Evolutionary conservation across 2,888 invertebrate species (phyloP).

Genomic region (Protula sp.): DNA sequence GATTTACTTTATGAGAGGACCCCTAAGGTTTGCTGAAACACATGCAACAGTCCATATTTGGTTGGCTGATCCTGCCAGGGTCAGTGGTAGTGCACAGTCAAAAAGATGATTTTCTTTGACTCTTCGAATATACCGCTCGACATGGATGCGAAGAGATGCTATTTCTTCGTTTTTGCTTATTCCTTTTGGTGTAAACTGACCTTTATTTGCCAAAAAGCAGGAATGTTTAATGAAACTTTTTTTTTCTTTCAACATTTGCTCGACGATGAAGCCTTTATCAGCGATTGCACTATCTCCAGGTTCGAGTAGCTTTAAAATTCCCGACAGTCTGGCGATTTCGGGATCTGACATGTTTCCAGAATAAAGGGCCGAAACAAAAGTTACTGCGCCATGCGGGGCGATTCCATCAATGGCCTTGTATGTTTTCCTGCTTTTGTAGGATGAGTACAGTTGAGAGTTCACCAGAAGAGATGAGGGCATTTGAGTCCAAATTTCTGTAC

Average conservation of each 20-base stretch:
- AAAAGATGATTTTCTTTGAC: slow-evolving; percentile 16
- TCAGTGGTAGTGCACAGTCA: slow-evolving; percentile 4
- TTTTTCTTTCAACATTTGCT: slow-evolving; percentile 13
- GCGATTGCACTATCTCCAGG: slow-evolving; percentile 23
- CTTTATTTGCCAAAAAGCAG: slow-evolving; percentile 10
- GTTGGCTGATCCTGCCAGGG: slow-evolving; percentile 6
- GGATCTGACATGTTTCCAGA: slow-evolving; percentile 21
- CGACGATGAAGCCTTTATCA: slow-evolving; percentile 23
- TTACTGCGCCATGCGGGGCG: slow-evolving; percentile 16
- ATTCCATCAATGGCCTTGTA: slow-evolving; percentile 19
- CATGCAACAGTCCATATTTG: slow-evolving; percentile 9
- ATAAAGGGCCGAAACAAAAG: slow-evolving; percentile 22
- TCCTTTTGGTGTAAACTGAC: slow-evolving; percentile 6
- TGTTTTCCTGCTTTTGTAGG: slow-evolving; percentile 20
- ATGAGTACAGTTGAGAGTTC: slow-evolving; percentile 14
- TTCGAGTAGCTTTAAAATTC: slow-evolving; percentile 19
- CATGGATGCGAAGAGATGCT: slow-evolving; percentile 14
- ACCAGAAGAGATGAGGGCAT: slow-evolving; percentile 11
- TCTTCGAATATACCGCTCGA: slow-evolving; percentile 9
- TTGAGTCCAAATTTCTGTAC: slow-evolving; percentile 24
- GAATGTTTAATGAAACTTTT: slow-evolving; percentile 14
- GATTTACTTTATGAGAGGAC: neutral
- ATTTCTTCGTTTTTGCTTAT: slow-evolving; percentile 12
- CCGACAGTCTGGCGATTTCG: slow-evolving; percentile 13
- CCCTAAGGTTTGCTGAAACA: slow-evolving; percentile 1